Evolutionary conservation across 37 sponge, comb jelly and placozoan species (phyloP).

Genomic region (Geodia barretti): DNA sequence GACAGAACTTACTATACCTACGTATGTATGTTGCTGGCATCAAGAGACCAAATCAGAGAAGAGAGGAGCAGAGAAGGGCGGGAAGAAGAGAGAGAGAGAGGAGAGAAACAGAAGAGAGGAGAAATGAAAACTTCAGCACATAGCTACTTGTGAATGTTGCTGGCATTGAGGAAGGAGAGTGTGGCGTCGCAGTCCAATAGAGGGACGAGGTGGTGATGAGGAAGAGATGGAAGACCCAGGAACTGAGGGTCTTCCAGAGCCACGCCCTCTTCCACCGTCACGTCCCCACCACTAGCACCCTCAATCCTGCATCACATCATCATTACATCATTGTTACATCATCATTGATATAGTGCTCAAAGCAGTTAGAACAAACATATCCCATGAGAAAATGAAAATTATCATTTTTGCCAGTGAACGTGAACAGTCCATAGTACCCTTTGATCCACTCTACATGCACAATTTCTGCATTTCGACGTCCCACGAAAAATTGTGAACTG

Average conservation of each 20-base stretch:
- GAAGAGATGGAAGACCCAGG: constrained; percentile 31
- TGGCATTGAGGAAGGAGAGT: constrained; percentile 36
- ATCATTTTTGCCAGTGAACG: no score
- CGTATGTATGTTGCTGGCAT: no score
- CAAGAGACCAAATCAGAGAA: not conserved
- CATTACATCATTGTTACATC: not conserved
- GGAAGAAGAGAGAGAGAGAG: not conserved
- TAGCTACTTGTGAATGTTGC: constrained; percentile 54
- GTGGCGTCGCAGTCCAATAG: constrained; percentile 21
- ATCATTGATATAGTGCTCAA: not conserved
- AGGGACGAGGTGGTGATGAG: constrained; percentile 36
- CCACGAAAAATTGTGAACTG: no score
- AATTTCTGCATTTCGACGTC: no score
- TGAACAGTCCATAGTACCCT: no score
- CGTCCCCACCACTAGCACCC: constrained; percentile 48
- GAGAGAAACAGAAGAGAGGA: not conserved
- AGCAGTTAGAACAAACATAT: no score
- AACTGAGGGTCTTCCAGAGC: constrained; percentile 14
- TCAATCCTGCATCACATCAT: constrained; percentile 10
- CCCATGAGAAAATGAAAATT: no score
- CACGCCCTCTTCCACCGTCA: constrained; percentile 28
- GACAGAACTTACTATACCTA: not conserved
- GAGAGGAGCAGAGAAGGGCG: not conserved
- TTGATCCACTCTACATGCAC: no score
- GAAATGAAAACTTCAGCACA: not conserved